Evolutionary conservation across 2,797 vertebrate species (phyloP), one percentile per base, ranked within the genome.

Genomic region (Chaenodraco wilsoni): DNA sequence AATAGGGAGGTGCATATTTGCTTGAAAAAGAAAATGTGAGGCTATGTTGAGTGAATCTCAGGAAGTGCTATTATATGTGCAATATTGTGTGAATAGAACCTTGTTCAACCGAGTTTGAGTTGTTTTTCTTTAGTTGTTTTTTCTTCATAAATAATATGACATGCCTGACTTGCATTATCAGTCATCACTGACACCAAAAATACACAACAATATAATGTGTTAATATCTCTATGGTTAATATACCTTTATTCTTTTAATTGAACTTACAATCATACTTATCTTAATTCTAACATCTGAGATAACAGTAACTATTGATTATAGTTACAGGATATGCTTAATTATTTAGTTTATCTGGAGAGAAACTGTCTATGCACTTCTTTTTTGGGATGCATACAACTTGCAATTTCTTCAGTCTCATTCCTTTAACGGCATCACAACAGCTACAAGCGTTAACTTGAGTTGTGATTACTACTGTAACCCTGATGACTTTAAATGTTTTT

Each of bases 391-490:
- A 70, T 49, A 69, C 48, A 62, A 74, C 74, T 87, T 82, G 74
- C 51, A 84, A 59, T 90, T 89, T 79, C 86, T 91, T 91, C 80
- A 90, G 85, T 88, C 87, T 92, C 92, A 94, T 94, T 94, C 92
- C 92, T 78, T 88, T 73, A 56, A 85, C 76, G 58, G 40, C 67
- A 64, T 86, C 67, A 81, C 68, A 83, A 82, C 66, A 78, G 40
- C 69, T 83, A 58, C 84, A 91, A 78, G 46, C 45, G 71, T 50
- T 59, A 54, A 55, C 19, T n/a, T 59, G 63, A 41, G 65, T 72
- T 86, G 85, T 87, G 79, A 79, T 79, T 15, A 46, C 45, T 48
- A 21, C 21, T 21, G 21, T 21, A 69, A 83, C 41, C 50, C 69
- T 73, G 48, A 74, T 76, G 55, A 88, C 60, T 75, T 72, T 54